Evolutionary conservation across 2,113 vertebrate genomes (phyloP).

Genomic region (Triplophysa siluroides): DNA sequence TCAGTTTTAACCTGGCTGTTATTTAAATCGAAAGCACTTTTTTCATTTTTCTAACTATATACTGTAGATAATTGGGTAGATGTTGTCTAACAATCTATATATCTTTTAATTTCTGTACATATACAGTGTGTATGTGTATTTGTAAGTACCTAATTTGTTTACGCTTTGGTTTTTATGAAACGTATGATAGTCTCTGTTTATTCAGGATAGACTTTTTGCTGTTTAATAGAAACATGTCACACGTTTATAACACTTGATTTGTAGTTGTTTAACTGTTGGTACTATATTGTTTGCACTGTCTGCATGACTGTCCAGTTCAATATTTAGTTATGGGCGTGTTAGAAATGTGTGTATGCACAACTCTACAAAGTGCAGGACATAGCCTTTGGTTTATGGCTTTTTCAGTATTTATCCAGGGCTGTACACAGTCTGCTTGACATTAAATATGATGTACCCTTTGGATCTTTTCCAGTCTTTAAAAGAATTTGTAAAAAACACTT

Average conservation of each 20-base stretch:
- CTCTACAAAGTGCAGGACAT: constrained; percentile 32
- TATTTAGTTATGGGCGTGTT: constrained; percentile 55
- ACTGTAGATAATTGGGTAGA: background rate
- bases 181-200: too few relatives aligned
- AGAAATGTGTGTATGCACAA: constrained; percentile 42
- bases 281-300: constrained; percentile 35
- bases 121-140: too few relatives aligned
- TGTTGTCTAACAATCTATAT: too few relatives aligned
- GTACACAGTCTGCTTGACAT: constrained; percentile 12
- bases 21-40: too few relatives aligned
- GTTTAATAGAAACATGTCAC: constrained; percentile 11
- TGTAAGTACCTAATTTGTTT: too few relatives aligned
- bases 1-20: constrained; percentile 5
- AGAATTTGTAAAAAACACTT: background rate
- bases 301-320: constrained; percentile 40
- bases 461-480: constrained; percentile 16
- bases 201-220: background rate
- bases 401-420: constrained; percentile 18
- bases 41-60: background rate
- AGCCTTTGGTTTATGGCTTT: constrained; percentile 18
- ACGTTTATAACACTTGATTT: constrained; percentile 15
- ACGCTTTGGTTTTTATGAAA: too few relatives aligned
- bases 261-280: constrained; percentile 21
- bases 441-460: background rate
- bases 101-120: too few relatives aligned